These are phyloP conservation scores for Agelas oroides DNA, from an alignment of 37 sponge, comb jelly and placozoan species.

Conservation along the genomic window DNA sequence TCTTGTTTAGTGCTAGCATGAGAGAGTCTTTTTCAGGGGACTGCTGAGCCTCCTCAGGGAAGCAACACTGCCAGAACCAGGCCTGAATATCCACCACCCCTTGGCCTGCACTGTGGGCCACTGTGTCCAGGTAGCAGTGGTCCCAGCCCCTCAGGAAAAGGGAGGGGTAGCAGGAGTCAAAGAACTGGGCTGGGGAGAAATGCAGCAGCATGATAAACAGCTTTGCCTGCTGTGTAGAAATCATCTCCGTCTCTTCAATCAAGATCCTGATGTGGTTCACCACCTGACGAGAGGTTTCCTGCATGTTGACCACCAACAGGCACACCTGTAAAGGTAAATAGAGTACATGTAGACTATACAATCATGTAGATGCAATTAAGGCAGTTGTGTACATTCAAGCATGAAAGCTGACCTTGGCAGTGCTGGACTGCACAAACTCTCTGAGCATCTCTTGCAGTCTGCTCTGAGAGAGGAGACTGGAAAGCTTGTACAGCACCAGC, in stretches of 20 bases:
- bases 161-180: constrained; percentile 83
- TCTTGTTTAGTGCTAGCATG: constrained; percentile 1
- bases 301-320: constrained; percentile 60
- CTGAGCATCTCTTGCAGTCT: constrained; percentile 42
- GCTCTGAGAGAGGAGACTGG: constrained; percentile 54
- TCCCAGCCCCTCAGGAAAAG: constrained; percentile 92
- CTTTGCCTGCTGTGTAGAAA: constrained; percentile 8
- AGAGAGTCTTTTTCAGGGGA: constrained; percentile 5
- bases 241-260: constrained; percentile 81
- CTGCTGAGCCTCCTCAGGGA: constrained; percentile 10
- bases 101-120: constrained; percentile 42
- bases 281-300: constrained; percentile 56
- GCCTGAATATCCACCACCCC: constrained; percentile 52
- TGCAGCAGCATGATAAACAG: constrained; percentile 85
- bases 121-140: constrained; percentile 80
- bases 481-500: constrained; percentile 59
- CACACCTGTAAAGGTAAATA: constrained; percentile 9
- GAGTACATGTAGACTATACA: too few species aligned
- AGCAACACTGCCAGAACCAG: constrained; percentile 65
- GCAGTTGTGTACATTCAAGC: too few species aligned
- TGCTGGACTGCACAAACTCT: constrained; percentile 45
- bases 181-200: constrained; percentile 75
- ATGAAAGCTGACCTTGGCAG: too few species aligned
- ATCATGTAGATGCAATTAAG: too few species aligned
- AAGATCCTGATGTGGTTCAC: constrained; percentile 82